Percentiles rank a stretch among this genome's conserved stretches.
Conservation (phyloP, 2,888 invertebrate species). For the Scaptomyza caliginosa region DNA sequence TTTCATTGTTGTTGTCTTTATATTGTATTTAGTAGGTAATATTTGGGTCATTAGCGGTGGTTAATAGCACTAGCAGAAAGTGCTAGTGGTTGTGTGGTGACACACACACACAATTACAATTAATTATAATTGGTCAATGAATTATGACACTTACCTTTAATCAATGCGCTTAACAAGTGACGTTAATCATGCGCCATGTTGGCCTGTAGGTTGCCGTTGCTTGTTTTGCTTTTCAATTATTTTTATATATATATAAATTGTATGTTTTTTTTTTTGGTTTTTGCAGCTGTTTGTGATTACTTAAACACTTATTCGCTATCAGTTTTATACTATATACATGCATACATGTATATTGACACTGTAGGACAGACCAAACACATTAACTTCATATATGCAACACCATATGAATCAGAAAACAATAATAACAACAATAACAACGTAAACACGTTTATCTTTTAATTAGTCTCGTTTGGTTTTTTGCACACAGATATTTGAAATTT, state of each 20-base stretch:
- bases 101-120: conserved; percentile 29
- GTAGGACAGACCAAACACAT: conserved; percentile 1
- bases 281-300: conserved; percentile 21
- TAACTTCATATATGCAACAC: conserved; percentile 2
- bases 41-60: conserved; percentile 7
- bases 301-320: conserved; percentile 8
- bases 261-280: conserved; percentile 2
- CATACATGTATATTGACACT: neutral
- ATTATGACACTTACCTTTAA: conserved; percentile 67
- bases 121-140: conserved; percentile 44
- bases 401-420: neutral
- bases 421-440: conserved; percentile 1
- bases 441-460: conserved; percentile 7
- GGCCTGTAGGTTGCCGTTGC: conserved; percentile 22
- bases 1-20: conserved; percentile 1
- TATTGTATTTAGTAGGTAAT: conserved; percentile 8
- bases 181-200: conserved; percentile 70
- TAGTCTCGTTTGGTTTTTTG: neutral
- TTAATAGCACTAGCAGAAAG: neutral
- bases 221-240: conserved; percentile 19
- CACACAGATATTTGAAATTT: neutral
- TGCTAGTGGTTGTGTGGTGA: neutral
- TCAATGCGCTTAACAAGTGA: conserved; percentile 41
- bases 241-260: conserved; percentile 4
- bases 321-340: conserved; percentile 3